phyloP scores from a whole-genome alignment of 2,888 invertebrate genomes.

The Nesidiocoris tenuis region DNA sequence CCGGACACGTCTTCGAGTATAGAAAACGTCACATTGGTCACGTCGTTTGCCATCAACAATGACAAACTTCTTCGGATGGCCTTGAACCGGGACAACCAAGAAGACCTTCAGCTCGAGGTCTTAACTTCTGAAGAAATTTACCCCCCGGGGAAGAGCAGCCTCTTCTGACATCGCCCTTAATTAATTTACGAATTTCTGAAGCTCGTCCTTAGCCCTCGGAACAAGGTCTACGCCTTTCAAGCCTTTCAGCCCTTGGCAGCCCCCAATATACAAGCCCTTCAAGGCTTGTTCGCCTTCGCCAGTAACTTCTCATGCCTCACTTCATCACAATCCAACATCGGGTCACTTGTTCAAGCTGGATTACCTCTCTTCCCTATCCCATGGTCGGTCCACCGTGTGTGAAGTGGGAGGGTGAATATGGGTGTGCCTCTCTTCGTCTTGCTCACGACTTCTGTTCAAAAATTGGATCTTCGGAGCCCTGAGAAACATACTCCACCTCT shows the following conservation, averaged over 20 bases:
- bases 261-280: neutral
- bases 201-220: neutral
- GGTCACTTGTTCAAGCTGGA: neutral
- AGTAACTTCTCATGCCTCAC: neutral
- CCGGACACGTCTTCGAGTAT: no score
- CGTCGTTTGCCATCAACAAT: no score
- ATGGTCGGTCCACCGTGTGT: no score
- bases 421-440: no score
- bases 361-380: no score
- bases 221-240: neutral
- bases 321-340: neutral
- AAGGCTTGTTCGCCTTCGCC: neutral
- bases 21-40: no score
- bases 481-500: no score
- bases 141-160: neutral
- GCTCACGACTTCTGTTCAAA: no score
- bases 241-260: neutral
- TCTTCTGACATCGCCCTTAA: slow-evolving; percentile 18
- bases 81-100: neutral
- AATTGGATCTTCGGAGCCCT: no score
- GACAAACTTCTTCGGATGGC: neutral
- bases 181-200: slow-evolving; percentile 37
- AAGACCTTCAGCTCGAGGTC: neutral
- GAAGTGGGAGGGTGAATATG: no score
- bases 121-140: slow-evolving; percentile 27